Base-by-base conservation (phyloP, 2,797 vertebrate species). In the Premnoplex brunnescens region DNA sequence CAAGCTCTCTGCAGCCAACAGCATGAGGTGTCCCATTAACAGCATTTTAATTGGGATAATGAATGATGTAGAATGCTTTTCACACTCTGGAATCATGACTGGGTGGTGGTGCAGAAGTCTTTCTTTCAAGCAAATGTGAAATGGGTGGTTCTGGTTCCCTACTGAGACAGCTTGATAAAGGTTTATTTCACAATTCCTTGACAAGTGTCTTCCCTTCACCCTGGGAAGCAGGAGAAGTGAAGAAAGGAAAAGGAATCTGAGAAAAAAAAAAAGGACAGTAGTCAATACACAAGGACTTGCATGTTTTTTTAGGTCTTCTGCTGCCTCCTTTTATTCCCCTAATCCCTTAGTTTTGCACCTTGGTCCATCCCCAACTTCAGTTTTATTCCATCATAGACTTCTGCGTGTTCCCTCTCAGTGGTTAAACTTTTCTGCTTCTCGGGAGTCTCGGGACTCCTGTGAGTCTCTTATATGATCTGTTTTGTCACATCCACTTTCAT, bases 201-300 rank as follows among this genome's bases (percentile, higher is more conserved):
- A 9, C 12, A 74, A 66, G 7, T 27, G 30, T 6, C 12, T 55
- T 43, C 34, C 32, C 51, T 72, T 62, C 36, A 68, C 28, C 4
- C 15, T 22, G 3, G 8, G 15, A 18, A 85, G 37, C 1, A 37
- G 21, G 7, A 64, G 8, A 84, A 75, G 3, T 21, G 16, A 39
- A 30, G 8, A 30, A 63, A 44, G 8, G 18, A 71, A 77, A 44
- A 60, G 3, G 3, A 74, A 64, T 26, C 12, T 32, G 26, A 46
- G 12, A 30, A 80, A 46, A 59, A 64, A 30, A 84, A 55, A 63
- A 59, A 76, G 52, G 14, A 6, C 6, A 39, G 13, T 15, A 7
- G 19, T 4, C 0, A 2, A 46, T 20, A 52, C 4, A 48, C 3
- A 75, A 34, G 12, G 5, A 6, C 6, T 54, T 17, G 1, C 1